phyloP scores from a whole-genome alignment of 2,888 invertebrate species.

The Stenurella melanura region DNA sequence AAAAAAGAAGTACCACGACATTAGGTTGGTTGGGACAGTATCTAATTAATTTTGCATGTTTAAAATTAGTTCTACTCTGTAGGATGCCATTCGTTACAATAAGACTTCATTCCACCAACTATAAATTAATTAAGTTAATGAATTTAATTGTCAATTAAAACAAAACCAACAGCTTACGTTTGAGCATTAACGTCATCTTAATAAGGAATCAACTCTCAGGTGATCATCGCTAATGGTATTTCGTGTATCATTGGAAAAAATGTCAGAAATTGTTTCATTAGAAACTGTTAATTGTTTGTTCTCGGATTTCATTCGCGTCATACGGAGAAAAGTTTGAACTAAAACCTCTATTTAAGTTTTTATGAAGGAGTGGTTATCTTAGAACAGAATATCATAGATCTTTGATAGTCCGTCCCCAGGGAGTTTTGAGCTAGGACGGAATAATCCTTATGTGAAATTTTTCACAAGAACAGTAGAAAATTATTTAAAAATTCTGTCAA shows the following conservation, averaged over 20 bases:
- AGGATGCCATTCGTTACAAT: slow-evolving; percentile 10
- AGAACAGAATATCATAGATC: too few species aligned
- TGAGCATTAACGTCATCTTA: slow-evolving; percentile 18
- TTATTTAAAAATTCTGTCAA: too few species aligned
- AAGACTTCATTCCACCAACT: slow-evolving; percentile 21
- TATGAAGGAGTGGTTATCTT: too few species aligned
- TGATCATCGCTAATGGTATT: slow-evolving; percentile 8
- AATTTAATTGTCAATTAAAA: slow-evolving; percentile 36
- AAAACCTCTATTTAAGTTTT: too few species aligned
- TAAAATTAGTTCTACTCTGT: slow-evolving; percentile 12
- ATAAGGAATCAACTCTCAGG: slow-evolving; percentile 27
- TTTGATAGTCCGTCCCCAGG: too few species aligned
- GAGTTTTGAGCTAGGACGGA: too few species aligned
- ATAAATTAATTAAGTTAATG: slow-evolving; percentile 38
- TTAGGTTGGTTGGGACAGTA: not conserved
- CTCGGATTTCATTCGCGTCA: slow-evolving; percentile 4
- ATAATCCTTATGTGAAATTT: too few species aligned
- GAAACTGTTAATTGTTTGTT: slow-evolving; percentile 11
- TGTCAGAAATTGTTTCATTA: slow-evolving; percentile 27
- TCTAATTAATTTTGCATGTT: slow-evolving; percentile 13
- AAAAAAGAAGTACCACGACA: slow-evolving; percentile 11
- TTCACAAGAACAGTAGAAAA: too few species aligned
- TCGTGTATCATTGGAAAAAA: slow-evolving; percentile 16
- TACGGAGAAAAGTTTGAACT: not conserved
- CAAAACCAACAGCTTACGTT: slow-evolving; percentile 8